Percentiles rank a stretch among this genome's conserved stretches.
phyloP scores from a whole-genome alignment of 1,140 invertebrate species.

The Ceratoteleas bidentatus region DNA sequence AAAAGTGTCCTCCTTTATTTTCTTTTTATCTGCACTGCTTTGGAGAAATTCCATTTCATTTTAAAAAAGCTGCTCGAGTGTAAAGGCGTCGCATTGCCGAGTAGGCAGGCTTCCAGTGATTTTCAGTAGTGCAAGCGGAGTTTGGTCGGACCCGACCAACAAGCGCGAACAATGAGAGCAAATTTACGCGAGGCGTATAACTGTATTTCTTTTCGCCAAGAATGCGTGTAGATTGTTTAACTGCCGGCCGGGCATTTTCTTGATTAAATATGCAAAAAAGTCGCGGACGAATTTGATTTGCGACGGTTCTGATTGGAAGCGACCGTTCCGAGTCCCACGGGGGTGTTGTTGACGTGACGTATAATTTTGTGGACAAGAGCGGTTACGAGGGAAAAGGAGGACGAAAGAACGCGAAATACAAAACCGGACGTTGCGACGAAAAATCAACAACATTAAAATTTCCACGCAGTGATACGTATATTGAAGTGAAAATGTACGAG shows the following conservation, averaged over 20 bases:
- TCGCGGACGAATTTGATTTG: slow-evolving; percentile 2
- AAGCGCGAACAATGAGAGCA: slow-evolving; percentile 48
- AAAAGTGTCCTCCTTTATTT: slow-evolving; percentile 58
- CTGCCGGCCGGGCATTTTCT: slow-evolving; percentile 9
- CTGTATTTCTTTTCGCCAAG: slow-evolving; percentile 34
- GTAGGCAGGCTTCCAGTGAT: slow-evolving; percentile 65
- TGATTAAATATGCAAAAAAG: slow-evolving; percentile 17
- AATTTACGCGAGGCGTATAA: slow-evolving; percentile 31
- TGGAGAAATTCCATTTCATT: slow-evolving; percentile 67
- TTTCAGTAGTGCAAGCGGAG: slow-evolving; percentile 55
- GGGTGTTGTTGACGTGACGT: too few relatives aligned
- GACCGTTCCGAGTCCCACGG: too few relatives aligned
- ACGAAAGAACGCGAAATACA: too few relatives aligned
- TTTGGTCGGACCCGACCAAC: slow-evolving; percentile 49
- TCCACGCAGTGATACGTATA: too few relatives aligned
- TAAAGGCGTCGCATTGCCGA: slow-evolving; percentile 65
- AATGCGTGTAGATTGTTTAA: slow-evolving; percentile 31
- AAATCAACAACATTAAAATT: too few relatives aligned
- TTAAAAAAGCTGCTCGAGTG: slow-evolving; percentile 65
- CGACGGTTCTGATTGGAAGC: not conserved
- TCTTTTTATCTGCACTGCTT: slow-evolving; percentile 62
- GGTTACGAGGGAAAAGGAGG: too few relatives aligned
- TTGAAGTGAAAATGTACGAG: too few relatives aligned
- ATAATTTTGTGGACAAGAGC: too few relatives aligned
- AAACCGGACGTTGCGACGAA: too few relatives aligned